Evolutionary conservation across 2,888 invertebrate genomes (phyloP).

Genomic region (Clepsis dumicolana): DNA sequence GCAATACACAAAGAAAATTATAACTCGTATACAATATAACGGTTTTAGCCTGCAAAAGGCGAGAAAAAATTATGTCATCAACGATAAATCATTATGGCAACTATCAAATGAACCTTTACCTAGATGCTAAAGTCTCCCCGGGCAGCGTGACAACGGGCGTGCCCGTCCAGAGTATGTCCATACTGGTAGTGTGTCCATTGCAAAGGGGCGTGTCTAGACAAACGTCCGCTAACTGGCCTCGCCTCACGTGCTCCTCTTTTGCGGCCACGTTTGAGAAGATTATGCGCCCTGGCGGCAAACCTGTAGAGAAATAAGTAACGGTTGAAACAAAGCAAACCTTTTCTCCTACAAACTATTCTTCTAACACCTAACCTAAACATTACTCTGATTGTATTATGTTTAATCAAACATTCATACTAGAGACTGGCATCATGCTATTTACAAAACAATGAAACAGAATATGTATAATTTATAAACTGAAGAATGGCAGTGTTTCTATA

Average conservation of each 20-base stretch:
- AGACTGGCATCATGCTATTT: not conserved
- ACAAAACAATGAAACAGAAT: not conserved
- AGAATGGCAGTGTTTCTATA: not conserved
- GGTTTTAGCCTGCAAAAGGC: not conserved
- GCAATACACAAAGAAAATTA: conserved; percentile 52
- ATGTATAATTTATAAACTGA: not conserved
- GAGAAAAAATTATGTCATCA: not conserved
- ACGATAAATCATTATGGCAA: no score
- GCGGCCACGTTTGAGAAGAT: conserved; percentile 99
- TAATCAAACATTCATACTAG: not conserved
- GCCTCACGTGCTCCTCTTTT: conserved; percentile 98
- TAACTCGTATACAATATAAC: not conserved
- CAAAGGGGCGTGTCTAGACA: conserved; percentile 99
- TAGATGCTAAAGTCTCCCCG: conserved; percentile 92
- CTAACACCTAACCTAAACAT: not conserved
- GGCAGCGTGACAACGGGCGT: conserved; percentile 99
- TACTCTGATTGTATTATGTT: not conserved
- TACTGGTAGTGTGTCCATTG: conserved; percentile 99
- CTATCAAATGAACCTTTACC: conserved; percentile 67
- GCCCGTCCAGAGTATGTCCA: conserved; percentile 99
- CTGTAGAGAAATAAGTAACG: conserved; percentile 57
- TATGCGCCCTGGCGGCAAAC: conserved; percentile 92
- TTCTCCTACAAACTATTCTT: not conserved
- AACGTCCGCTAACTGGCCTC: conserved; percentile 99
- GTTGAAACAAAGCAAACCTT: not conserved